Evolutionary conservation across 2,113 vertebrate genomes (phyloP).

Genomic region (Corydoras maculifer): DNA sequence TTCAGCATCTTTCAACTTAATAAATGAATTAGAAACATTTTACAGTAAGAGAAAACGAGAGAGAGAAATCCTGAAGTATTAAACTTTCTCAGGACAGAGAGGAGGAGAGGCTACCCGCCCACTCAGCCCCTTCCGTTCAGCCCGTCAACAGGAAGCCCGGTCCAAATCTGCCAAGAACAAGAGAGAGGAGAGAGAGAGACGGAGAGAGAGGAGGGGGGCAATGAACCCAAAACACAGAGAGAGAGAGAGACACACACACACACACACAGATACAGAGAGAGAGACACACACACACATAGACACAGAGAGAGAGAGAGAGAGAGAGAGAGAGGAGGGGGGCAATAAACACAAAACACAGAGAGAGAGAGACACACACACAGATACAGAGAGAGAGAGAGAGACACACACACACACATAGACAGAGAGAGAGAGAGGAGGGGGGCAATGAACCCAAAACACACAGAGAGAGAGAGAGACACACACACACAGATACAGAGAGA

Average conservation of each 20-base stretch:
- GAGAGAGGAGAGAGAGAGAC: slow-evolving; percentile 4
- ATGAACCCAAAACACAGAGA: not conserved
- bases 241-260: slow-evolving; percentile 22
- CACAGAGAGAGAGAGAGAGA: not conserved
- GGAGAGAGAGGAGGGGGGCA: not conserved
- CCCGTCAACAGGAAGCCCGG: slow-evolving; percentile 67
- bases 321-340: not conserved
- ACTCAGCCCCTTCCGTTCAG: slow-evolving; percentile 52
- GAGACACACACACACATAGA: not conserved
- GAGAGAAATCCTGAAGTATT: not conserved
- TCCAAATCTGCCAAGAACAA: slow-evolving; percentile 28
- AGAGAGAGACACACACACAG: too few relatives aligned
- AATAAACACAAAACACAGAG: not conserved
- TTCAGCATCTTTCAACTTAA: too few relatives aligned
- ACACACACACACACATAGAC: slow-evolving; percentile 8
- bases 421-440: not conserved
- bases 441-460: not conserved
- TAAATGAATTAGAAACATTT: too few relatives aligned
- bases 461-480: slow-evolving; percentile 14
- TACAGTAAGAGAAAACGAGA: not conserved
- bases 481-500: not conserved
- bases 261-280: slow-evolving; percentile 7
- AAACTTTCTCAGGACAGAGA: slow-evolving; percentile 1
- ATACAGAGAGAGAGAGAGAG: not conserved
- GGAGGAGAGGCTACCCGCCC: slow-evolving; percentile 22